Percentiles rank a stretch among this genome's conserved stretches.
Conservation (phyloP, 2,113 vertebrate genomes). For the Corythoichthys haematopterus region DNA sequence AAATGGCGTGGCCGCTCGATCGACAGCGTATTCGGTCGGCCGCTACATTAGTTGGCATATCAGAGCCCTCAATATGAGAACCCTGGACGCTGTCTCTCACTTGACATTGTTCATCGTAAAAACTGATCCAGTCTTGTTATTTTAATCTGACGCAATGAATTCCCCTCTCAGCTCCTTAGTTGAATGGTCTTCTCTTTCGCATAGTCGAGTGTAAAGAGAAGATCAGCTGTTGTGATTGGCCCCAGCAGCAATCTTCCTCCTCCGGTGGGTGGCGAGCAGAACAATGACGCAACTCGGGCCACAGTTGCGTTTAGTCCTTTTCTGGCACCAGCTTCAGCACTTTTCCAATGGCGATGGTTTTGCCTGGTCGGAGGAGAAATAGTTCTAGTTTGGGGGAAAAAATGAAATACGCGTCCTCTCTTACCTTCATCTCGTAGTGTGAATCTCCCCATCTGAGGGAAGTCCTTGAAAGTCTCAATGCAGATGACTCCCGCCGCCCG, state of each 20-base stretch:
- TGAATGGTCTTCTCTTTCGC: slow-evolving; percentile 53
- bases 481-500: slow-evolving; percentile 94
- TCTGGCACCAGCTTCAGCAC: slow-evolving; percentile 99
- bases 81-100: slow-evolving; percentile 86
- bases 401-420: too few relatives aligned
- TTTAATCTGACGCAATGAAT: slow-evolving; percentile 51
- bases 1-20: slow-evolving; percentile 49
- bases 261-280: slow-evolving; percentile 82
- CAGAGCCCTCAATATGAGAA: slow-evolving; percentile 99
- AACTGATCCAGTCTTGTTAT: slow-evolving; percentile 71
- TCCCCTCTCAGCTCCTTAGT: slow-evolving; percentile 36
- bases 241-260: slow-evolving; percentile 81
- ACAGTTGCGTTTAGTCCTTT: slow-evolving; percentile 88
- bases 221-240: slow-evolving; percentile 84
- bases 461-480: slow-evolving; percentile 99
- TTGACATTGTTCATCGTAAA: slow-evolving; percentile 68
- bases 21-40: slow-evolving; percentile 31
- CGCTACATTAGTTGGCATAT: slow-evolving; percentile 96
- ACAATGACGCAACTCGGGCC: slow-evolving; percentile 67
- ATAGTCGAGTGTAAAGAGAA: slow-evolving; percentile 81
- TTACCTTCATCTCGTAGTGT: slow-evolving; percentile 97
- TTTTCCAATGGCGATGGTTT: slow-evolving; percentile 99
- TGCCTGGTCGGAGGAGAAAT: slow-evolving; percentile 77
- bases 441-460: slow-evolving; percentile 98
- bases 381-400: neutral